Evolutionary conservation across 2,113 vertebrate species (phyloP).

Genomic region (Lipophrys pholis): DNA sequence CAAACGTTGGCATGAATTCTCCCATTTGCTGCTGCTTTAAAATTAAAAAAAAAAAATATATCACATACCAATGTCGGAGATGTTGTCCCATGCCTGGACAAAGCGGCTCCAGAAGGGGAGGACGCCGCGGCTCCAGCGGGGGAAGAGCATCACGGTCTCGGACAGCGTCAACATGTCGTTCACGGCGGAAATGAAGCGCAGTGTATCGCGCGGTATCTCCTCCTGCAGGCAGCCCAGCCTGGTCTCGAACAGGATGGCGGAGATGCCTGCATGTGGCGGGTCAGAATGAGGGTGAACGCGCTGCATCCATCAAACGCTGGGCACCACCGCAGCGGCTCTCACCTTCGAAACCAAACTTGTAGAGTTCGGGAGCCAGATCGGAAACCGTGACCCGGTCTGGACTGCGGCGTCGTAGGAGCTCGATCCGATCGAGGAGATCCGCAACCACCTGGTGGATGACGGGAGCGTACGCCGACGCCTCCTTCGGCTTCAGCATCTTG

Average conservation of each 20-base stretch:
- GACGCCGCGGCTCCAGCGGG: slow-evolving; percentile 77
- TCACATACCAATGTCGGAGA: slow-evolving; percentile 77
- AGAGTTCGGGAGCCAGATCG: slow-evolving; percentile 77
- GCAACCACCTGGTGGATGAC: slow-evolving; percentile 78
- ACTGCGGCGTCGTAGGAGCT: slow-evolving; percentile 72
- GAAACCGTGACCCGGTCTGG: slow-evolving; percentile 66
- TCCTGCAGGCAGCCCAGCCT: slow-evolving; percentile 83
- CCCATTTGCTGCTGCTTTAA: too few species aligned
- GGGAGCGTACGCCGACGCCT: slow-evolving; percentile 65
- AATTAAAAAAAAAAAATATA: neutral
- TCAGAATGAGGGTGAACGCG: too few species aligned
- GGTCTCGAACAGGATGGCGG: slow-evolving; percentile 82
- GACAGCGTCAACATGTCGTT: slow-evolving; percentile 76
- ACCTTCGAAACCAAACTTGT: slow-evolving; percentile 88
- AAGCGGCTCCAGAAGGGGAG: slow-evolving; percentile 82
- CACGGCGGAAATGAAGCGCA: slow-evolving; percentile 76
- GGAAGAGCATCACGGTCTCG: slow-evolving; percentile 68
- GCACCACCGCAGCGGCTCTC: neutral
- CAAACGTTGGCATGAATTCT: too few species aligned
- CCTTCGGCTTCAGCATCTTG: slow-evolving; percentile 79
- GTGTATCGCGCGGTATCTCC: slow-evolving; percentile 78
- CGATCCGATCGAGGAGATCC: slow-evolving; percentile 79
- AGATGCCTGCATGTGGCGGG: slow-evolving; percentile 68
- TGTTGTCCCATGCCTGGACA: slow-evolving; percentile 83
- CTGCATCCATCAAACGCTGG: too few species aligned